These are phyloP conservation scores for Campylomormyrus tamandua DNA, from an alignment of 2,113 vertebrate species.

Conservation along the genomic window DNA sequence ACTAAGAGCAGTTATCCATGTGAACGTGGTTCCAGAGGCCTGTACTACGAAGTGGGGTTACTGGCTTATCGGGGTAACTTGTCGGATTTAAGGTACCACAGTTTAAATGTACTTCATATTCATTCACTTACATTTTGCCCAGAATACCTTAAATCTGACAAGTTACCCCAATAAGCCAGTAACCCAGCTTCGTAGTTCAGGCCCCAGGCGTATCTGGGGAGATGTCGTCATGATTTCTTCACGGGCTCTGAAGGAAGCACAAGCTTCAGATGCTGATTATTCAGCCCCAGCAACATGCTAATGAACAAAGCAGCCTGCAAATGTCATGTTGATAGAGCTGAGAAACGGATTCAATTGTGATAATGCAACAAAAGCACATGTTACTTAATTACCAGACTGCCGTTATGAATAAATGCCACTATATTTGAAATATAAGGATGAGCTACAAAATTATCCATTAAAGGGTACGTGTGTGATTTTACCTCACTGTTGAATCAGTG, in stretches of 20 bases:
- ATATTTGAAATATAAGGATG: neutral
- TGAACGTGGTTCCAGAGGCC: neutral
- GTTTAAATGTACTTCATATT: too few relatives aligned
- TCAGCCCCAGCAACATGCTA: neutral
- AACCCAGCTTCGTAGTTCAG: too few relatives aligned
- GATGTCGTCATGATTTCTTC: neutral
- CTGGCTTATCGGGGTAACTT: too few relatives aligned
- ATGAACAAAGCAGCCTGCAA: neutral
- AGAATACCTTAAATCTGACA: too few relatives aligned
- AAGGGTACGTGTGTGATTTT: neutral
- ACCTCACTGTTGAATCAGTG: neutral
- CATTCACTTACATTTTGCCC: too few relatives aligned
- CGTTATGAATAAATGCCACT: neutral
- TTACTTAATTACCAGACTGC: neutral
- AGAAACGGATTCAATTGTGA: neutral
- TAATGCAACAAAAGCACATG: neutral
- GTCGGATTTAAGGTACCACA: too few relatives aligned
- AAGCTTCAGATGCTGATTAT: neutral
- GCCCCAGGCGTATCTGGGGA: neutral
- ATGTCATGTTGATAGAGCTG: neutral
- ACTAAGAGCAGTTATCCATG: neutral
- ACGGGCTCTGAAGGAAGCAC: neutral
- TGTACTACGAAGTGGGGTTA: too few relatives aligned
- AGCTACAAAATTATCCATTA: neutral
- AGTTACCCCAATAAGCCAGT: too few relatives aligned